Evolutionary conservation across 2,113 vertebrate species (phyloP), one percentile per base, ranked within the genome.

Genomic region (Cynoglossus semilaevis): DNA sequence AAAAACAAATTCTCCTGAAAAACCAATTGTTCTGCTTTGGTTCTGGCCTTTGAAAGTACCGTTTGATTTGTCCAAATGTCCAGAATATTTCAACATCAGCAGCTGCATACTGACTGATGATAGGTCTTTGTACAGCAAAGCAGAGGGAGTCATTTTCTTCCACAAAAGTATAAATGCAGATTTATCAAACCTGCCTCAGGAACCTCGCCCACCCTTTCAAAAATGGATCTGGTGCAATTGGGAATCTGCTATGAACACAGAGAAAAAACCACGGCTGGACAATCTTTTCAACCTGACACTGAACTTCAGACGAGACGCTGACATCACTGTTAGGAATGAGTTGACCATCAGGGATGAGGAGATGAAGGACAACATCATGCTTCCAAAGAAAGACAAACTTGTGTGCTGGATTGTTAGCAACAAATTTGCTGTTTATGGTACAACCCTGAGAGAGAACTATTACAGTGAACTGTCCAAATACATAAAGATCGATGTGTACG

Each of bases 341-440:
- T 89, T 91, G 80, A 84, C 92, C 72, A 88, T 89, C 57, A 87
- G 88, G 4, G 81, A 89, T 46, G 87, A 87, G 15, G 82, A 77
- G 17, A 77, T 82, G 46, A 89, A 91, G n/a, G 82, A 87, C 1
- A 80, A 88, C 9, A 90, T 92, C 76, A 89, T 92, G 80, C 80
- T 93, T 22, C 93, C 94, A 37, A 92, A 83, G 56, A 95, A 95
- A 80, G 90, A 93, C 70, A 92, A 91, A 57, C 41, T 94, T 36
- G 91, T 93, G 10, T 95, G 94, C 72, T 95, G 93, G 94, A 91
- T 95, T 42, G 92, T 94, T 9, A 94, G 92, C 74, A 94, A 94
- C 85, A 22, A 10, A 0, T 1, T 17, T 9, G 17, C 7, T 37
- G 36, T 37, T 1, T 37, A 37, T 15, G 41, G 41, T 5, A 42